Base-by-base conservation (phyloP, 1,140 invertebrate genomes). In the Caerostris darwini region DNA sequence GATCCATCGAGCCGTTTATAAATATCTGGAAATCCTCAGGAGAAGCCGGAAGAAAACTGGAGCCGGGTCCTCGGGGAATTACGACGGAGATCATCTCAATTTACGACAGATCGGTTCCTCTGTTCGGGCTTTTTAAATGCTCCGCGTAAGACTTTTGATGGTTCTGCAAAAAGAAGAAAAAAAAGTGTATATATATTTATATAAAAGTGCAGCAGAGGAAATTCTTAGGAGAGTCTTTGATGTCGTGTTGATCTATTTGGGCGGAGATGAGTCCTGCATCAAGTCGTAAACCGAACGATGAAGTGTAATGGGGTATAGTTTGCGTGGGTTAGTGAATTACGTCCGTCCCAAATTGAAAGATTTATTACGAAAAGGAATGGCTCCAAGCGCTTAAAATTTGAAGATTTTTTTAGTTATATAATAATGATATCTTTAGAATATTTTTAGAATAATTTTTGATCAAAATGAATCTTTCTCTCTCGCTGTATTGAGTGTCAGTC, bases 51-150 rank as follows among this genome's bases (percentile, higher is more conserved):
- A 50, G 57, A 54, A 88, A 10, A 50, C 86, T 88, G 5, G 54
- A 88, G 57, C 86, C 67, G 8, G 59, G 64, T 88, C 61, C 67
- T n/a, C 19, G 17, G 88, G 88, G 88, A 90, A 90, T 90, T 90
- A 90, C 69, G 64, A 77, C 7, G 17, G 88, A 77, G 64, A 90
- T 90, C 88, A 90, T 90, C 88, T 90, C 88, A 90, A 90, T 90
- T 90, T 90, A 90, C 88, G 88, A 90, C 88, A 90, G 64, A 77
- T 90, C 88, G 88, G 34, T 53, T 57, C 82, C 19, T 90, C 58
- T 59, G 17, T 50, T 90, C 54, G 50, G 19, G 17, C 67, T 56
- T 90, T 90, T 90, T 90, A 90, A 90, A 90, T 77, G 88, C 54
- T 71, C n/a, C 54, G 3, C 54, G 64, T 61, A 90, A 90, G 59